phyloP scores from a whole-genome alignment of 92 coral and sea anemone genomes.

The Phenganax marumi region DNA sequence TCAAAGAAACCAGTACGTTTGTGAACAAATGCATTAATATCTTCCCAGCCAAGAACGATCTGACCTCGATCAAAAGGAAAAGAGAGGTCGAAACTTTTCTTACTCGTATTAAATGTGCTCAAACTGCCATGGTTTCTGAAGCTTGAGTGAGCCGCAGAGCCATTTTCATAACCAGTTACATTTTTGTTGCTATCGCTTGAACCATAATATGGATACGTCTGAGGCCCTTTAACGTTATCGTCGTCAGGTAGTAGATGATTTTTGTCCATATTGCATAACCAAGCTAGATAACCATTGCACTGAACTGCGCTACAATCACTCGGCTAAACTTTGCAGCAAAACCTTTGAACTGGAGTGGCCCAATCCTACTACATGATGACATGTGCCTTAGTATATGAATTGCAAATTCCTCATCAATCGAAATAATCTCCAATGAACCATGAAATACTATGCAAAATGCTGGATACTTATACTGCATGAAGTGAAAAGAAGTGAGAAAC shows the following conservation, averaged over 20 bases:
- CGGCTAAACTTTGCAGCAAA: not conserved
- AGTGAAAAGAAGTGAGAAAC: no score
- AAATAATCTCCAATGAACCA: not conserved
- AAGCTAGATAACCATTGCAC: not conserved
- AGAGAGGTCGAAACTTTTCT: slow-evolving; percentile 30
- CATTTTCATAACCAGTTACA: slow-evolving; percentile 1
- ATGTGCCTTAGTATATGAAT: not conserved
- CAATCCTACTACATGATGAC: not conserved
- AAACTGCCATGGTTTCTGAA: slow-evolving; percentile 17
- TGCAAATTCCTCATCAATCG: not conserved
- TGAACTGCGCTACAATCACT: not conserved
- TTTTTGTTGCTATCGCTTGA: slow-evolving; percentile 38
- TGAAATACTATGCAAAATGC: not conserved
- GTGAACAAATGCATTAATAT: slow-evolving; percentile 58
- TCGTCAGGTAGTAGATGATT: slow-evolving; percentile 17
- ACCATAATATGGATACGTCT: slow-evolving; percentile 16
- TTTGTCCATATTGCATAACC: not conserved
- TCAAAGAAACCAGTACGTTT: slow-evolving; percentile 36
- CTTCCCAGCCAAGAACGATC: slow-evolving; percentile 52
- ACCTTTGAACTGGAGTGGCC: not conserved
- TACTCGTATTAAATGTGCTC: slow-evolving; percentile 8
- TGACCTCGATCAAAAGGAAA: slow-evolving; percentile 21
- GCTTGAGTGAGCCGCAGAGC: not conserved
- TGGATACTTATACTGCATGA: no score
- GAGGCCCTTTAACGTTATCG: not conserved